Conservation (phyloP, 1,140 invertebrate species). For the Hypothenemus hampei region DNA sequence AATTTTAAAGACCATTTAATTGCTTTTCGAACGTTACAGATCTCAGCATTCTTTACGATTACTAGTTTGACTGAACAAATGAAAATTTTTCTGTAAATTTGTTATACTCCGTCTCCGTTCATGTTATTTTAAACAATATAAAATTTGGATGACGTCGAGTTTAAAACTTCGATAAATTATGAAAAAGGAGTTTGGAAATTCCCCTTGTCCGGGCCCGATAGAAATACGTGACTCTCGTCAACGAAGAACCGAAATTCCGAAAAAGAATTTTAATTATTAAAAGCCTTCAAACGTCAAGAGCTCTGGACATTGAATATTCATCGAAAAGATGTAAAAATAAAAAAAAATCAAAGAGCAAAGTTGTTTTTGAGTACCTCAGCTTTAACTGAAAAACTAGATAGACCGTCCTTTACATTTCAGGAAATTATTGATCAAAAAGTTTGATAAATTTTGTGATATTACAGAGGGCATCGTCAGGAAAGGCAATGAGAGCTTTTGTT, state of each 20-base stretch:
- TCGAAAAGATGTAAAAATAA: conserved; percentile 5
- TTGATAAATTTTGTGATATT: neutral
- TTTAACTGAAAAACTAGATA: neutral
- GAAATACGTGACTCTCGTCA: conserved; percentile 1
- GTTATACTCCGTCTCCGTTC: neutral
- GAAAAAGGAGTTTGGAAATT: conserved; percentile 5
- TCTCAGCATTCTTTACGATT: neutral
- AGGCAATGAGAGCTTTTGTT: neutral
- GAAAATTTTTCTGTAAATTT: neutral
- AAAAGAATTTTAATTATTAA: conserved; percentile 17
- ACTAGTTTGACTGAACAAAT: neutral
- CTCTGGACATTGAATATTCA: conserved; percentile 14
- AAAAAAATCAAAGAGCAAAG: conserved; percentile 1
- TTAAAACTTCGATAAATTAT: conserved; percentile 11
- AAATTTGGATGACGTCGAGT: conserved; percentile 1
- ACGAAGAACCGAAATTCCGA: neutral
- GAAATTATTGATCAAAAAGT: conserved; percentile 11
- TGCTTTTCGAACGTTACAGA: neutral
- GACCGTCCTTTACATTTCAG: neutral
- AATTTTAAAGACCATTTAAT: neutral
- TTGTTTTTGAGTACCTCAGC: too few species aligned
- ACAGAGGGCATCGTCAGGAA: neutral
- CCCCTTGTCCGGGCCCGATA: neutral
- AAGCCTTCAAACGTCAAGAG: conserved; percentile 11
- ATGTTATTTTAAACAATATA: neutral